Evolutionary conservation across 2,113 vertebrate genomes (phyloP), one percentile per base, ranked within the genome.

Genomic region (Ailuropoda melanoleuca): DNA sequence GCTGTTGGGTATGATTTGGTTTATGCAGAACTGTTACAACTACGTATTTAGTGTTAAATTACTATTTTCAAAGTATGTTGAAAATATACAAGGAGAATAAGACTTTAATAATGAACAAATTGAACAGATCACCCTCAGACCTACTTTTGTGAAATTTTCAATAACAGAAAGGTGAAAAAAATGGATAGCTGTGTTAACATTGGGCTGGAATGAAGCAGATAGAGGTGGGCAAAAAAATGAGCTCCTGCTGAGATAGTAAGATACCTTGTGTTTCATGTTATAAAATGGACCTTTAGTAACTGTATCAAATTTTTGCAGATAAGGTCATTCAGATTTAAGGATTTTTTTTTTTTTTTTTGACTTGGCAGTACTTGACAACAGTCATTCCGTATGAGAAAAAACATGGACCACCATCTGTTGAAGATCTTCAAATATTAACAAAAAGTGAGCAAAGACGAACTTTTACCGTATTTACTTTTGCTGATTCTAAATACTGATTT

Each of bases 351-450:
- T 68, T 39, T 84, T 39, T 80, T 82, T 91, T 98, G 68, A 9
- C 97, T 97, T 98, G 93, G 90, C 98, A 99, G 99, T 99, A 99
- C 97, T 98, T 99, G 98, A 99, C 99, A 81, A 99, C 99, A 15
- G 99, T 99, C 74, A 99, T 99, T 98, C 99, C 99, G 53, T 99
- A 99, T 68, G 99, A 99, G 98, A 99, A 99, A 98, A 99, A 99
- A 98, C 99, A 98, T 14, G 99, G 99, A 72, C 98, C 99, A 2
- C 99, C 99, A 0, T 99, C 99, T 60, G 99, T 99, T 84, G 99
- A 99, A 98, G 99, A 99, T 98, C 99, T 99, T 96, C 99, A 99
- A 85, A 99, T 99, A 93, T 98, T 99, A 98, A 99, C 99, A 95
- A 99, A 99, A 99, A 99, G 99, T 99, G 95, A 99, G 99, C 98